phyloP scores from a whole-genome alignment of 1,140 invertebrate species.

The Brachionus paranguensis region DNA sequence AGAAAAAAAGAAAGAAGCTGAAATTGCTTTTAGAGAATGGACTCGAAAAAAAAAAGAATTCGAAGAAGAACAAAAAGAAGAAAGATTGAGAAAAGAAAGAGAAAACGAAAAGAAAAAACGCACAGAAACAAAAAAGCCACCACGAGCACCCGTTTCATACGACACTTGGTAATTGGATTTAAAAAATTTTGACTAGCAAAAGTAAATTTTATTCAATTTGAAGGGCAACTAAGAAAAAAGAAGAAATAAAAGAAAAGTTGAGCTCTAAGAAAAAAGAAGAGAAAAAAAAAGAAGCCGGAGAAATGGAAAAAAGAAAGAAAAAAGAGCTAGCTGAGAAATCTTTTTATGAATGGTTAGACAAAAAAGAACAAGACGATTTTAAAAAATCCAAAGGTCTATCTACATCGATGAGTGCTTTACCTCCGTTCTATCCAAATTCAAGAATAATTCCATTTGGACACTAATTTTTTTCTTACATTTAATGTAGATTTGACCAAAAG shows the following conservation, averaged over 20 bases:
- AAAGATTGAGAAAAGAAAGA: background rate
- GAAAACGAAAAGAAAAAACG: background rate
- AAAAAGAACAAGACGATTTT: constrained; percentile 23
- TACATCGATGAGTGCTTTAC: background rate
- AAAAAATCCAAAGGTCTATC: background rate
- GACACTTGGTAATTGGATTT: background rate
- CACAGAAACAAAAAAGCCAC: background rate
- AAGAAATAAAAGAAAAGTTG: constrained; percentile 11
- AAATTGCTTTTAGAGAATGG: constrained; percentile 23
- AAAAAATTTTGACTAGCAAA: background rate
- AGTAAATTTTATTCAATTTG: background rate
- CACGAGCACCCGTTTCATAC: background rate
- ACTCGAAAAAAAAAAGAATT: background rate
- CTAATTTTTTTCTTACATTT: background rate
- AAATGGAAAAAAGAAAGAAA: constrained; percentile 33
- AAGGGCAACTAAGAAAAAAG: constrained; percentile 4
- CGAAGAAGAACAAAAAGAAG: constrained; percentile 22
- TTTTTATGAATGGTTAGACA: constrained; percentile 30
- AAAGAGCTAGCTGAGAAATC: background rate
- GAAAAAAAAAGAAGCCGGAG: background rate
- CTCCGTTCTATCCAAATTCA: constrained; percentile 34
- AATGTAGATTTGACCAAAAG: background rate
- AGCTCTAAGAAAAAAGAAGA: background rate
- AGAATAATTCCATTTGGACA: constrained; percentile 27
- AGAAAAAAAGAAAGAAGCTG: constrained; percentile 22